Conservation (phyloP, 1,140 invertebrate species). For the Aphelenchoides fujianensis region DNA sequence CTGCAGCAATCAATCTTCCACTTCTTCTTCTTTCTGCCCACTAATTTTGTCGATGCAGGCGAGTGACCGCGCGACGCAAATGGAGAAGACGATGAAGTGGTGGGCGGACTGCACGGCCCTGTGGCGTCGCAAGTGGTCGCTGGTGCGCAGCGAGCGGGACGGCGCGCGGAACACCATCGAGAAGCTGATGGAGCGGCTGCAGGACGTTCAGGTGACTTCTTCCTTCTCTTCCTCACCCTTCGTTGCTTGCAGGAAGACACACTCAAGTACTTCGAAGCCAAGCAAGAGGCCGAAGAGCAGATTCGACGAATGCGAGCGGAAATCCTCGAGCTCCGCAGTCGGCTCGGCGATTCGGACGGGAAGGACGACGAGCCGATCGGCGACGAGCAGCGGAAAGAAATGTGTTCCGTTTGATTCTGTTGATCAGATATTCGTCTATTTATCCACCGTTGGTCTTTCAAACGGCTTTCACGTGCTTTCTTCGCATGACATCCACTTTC, state of each 20-base stretch:
- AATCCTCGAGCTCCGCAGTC: constrained; percentile 3
- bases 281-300: constrained; percentile 16
- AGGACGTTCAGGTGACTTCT: constrained; percentile 36
- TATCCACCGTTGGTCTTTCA: too few relatives aligned
- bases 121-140: constrained; percentile 93
- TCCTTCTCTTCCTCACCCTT: neutral
- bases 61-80: constrained; percentile 81
- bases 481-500: too few relatives aligned
- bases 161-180: constrained; percentile 81
- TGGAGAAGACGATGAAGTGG: constrained; percentile 99
- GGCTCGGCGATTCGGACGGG: too few relatives aligned
- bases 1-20: too few relatives aligned
- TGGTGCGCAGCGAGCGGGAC: constrained; percentile 80
- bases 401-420: too few relatives aligned
- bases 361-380: too few relatives aligned
- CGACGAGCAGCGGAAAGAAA: too few relatives aligned
- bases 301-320: neutral
- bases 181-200: constrained; percentile 68
- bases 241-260: constrained; percentile 14
- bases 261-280: constrained; percentile 20
- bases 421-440: too few relatives aligned
- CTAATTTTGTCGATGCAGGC: too few relatives aligned
- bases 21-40: constrained; percentile 70
- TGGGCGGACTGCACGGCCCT: constrained; percentile 88
- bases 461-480: too few relatives aligned